Percentiles rank a stretch among this genome's conserved stretches.
Conservation (phyloP, 2,888 invertebrate species). For the Diaperis boleti region DNA sequence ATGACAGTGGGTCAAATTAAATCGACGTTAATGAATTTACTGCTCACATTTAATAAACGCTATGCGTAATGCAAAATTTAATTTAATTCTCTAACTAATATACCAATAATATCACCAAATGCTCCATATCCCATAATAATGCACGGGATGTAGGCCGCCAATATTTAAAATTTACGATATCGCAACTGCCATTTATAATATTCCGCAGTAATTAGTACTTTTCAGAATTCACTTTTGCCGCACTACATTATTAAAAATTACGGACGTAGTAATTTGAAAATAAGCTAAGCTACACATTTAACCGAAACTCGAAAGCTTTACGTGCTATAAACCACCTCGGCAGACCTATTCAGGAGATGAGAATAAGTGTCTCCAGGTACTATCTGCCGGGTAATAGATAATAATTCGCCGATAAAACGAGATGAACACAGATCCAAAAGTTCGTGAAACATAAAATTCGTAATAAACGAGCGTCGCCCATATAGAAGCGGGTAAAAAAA, state of each 20-base stretch:
- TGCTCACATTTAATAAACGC: conserved; percentile 23
- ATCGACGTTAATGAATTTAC: conserved; percentile 29
- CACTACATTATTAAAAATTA: background rate
- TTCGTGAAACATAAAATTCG: conserved; percentile 28
- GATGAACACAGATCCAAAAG: conserved; percentile 29
- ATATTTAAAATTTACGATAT: background rate
- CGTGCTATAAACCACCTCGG: background rate
- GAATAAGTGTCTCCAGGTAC: background rate
- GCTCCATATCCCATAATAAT: conserved; percentile 1
- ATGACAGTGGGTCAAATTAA: conserved; percentile 17
- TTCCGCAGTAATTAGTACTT: background rate
- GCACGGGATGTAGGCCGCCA: background rate
- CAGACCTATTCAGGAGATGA: background rate
- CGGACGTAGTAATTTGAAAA: background rate
- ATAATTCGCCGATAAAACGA: conserved; percentile 22
- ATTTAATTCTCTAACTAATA: conserved; percentile 26
- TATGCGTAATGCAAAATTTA: conserved; percentile 11
- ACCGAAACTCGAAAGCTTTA: conserved; percentile 1
- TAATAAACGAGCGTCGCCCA: conserved; percentile 25
- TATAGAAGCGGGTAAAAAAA: conserved; percentile 25
- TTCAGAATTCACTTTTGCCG: background rate
- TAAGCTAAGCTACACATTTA: background rate
- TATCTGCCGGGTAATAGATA: conserved; percentile 12
- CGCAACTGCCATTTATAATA: background rate
- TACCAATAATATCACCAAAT: conserved; percentile 17